Evolutionary conservation across 2,888 invertebrate species (phyloP).

Genomic region (Morpho achilles): DNA sequence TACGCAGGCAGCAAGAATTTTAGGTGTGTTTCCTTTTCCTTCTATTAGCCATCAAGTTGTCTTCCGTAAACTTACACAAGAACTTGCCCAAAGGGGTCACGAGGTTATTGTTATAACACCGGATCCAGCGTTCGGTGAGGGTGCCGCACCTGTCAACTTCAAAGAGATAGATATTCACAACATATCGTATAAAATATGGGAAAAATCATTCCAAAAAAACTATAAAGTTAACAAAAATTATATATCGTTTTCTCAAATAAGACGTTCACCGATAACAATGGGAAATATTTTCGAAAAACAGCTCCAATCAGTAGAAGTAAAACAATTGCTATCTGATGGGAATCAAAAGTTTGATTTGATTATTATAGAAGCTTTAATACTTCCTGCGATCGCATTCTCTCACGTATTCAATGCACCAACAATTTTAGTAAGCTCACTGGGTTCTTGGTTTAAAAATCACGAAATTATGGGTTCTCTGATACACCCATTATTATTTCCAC

Average conservation of each 20-base stretch:
- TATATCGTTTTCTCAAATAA: slow-evolving; percentile 3
- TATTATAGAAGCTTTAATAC: slow-evolving; percentile 36
- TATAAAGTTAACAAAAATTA: slow-evolving; percentile 10
- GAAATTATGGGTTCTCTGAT: slow-evolving; percentile 34
- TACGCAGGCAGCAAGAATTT: slow-evolving; percentile 37
- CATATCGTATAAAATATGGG: slow-evolving; percentile 39
- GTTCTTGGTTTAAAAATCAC: slow-evolving; percentile 26
- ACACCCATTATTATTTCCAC: slow-evolving; percentile 40
- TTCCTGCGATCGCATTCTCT: slow-evolving; percentile 35
- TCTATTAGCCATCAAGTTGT: slow-evolving; percentile 47
- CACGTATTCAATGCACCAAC: slow-evolving; percentile 44
- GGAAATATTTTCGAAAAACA: slow-evolving; percentile 22
- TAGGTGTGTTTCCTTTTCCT: slow-evolving; percentile 44
- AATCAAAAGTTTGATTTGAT: slow-evolving; percentile 40
- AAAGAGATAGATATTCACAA: slow-evolving; percentile 47
- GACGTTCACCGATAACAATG: background rate
- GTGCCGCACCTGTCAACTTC: slow-evolving; percentile 38
- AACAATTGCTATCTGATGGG: slow-evolving; percentile 23
- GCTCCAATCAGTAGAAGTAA: slow-evolving; percentile 23
- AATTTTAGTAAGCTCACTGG: slow-evolving; percentile 38
- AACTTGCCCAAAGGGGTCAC: slow-evolving; percentile 50
- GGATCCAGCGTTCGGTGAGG: slow-evolving; percentile 41
- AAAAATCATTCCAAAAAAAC: slow-evolving; percentile 15
- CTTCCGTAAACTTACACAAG: slow-evolving; percentile 44
- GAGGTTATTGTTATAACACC: slow-evolving; percentile 50